Base-by-base conservation (phyloP, 1,140 invertebrate genomes). In the Sitobion miscanthi region DNA sequence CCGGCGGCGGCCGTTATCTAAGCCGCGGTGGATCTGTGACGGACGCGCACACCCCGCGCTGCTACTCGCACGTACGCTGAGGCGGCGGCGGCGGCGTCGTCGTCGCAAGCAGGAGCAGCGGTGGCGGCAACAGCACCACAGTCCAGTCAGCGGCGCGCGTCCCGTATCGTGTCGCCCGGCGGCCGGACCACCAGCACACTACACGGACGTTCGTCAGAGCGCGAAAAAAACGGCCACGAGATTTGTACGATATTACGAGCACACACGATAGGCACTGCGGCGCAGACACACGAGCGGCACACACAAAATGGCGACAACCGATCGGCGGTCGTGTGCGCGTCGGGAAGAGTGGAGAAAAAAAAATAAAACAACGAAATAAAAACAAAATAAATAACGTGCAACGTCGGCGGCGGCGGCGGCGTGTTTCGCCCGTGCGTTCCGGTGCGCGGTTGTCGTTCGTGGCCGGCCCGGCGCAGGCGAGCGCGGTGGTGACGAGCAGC, bases 21-120 rank as follows among this genome's bases (percentile, higher is more conserved):
- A 52, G 49, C 49, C 91, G 91, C 82, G 91, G 91, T 82, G 77
- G 77, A 86, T 93, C 82, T 86, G 49, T 86, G 91, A 93, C 91
- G 82, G 91, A 93, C 91, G 77, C 91, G 91, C 91, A 86, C 82
- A 93, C 91, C 91, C 91, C 91, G 77, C 91, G 82, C 91, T 92
- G 45, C 62, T 83, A 30, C 90, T 47, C 54, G 45, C 91, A 35
- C 82, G 49, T 85, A 85, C 49, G 14, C 88, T n/a, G 4, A 23
- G 9, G 0, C 38, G 82, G 38, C 38, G 82, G 23, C 83, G 83
- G 38, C 83, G 30, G 30, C 62, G 62, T 11, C 62, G 62, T 14
- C 62, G 62, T n/a, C 62, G 25, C 49, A 23, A n/a, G 38, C 87
- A 52, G 8, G 38, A n/a, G 38, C 49, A 35, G 1, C n/a, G 47